Base-by-base conservation (phyloP, 2,797 vertebrate species). In the Mus caroli region DNA sequence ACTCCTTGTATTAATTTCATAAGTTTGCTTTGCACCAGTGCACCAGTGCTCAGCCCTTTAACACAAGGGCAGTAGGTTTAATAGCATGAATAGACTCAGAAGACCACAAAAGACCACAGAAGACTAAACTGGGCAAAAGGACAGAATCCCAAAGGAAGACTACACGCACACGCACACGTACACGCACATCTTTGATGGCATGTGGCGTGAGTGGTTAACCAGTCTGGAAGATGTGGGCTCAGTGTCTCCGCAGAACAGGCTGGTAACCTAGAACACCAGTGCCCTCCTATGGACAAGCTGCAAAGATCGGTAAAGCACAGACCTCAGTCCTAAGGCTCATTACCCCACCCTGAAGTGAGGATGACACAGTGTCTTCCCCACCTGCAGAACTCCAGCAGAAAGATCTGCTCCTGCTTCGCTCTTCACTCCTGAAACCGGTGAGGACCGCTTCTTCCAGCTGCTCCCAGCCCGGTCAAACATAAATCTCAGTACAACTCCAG, bases 281-380 rank as follows among this genome's bases (percentile, higher is more conserved):
- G 96, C 97, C 97, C 97, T 97, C 97, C 97, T 88, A 82, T 97
- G 97, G 97, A 95, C 43, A 76, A 97, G 94, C 31, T 31, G 46
- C 24, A 92, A 92, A 96, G 67, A 79, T 77, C 79, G 91, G 28
- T 84, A 87, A 78, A 15, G 88, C 37, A 7, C 0, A 2, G 71
- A 54, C 40, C 77, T 62, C 37, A 4, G 43, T 54, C 62, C 64
- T 58, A 28, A 24, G 58, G 43, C 5, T 40, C 26, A 34, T 50
- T 75, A 12, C 6, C 5, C 2, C 6, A 22, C 37, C 40, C 10
- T 54, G 0, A 60, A 34, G 69, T 10, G 26, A 90, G 14, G 58
- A 95, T 40, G 5, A 15, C 52, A 34, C 13, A 89, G 58, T 85
- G 22, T 13, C 52, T 82, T 20, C 58, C 71, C 22, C 50, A 26